Conservation (phyloP, 2,888 invertebrate species). For the Escarpia spicata region DNA sequence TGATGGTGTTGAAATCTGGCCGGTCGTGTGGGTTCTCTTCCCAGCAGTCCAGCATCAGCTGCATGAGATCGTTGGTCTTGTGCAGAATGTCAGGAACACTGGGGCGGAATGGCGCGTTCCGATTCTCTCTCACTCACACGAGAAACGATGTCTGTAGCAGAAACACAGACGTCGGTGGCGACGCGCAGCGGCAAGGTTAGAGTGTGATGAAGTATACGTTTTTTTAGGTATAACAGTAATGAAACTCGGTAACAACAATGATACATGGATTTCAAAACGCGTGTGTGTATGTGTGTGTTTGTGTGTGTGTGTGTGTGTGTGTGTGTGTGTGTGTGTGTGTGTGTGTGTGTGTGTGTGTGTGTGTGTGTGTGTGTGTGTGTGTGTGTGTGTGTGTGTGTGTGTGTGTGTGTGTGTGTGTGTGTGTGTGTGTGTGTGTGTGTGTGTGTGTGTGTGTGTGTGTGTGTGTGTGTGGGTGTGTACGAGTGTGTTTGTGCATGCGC, state of each 20-base stretch:
- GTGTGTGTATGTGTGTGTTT: not conserved
- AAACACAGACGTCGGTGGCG: not conserved
- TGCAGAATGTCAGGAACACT: not conserved
- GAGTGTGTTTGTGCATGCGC: no score
- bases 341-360: not conserved
- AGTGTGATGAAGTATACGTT: not conserved
- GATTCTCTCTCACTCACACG: constrained; percentile 28
- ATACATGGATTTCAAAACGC: not conserved
- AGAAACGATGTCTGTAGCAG: constrained; percentile 27
- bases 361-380: not conserved
- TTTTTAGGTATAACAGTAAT: not conserved
- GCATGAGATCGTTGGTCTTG: constrained; percentile 24
- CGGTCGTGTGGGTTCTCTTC: constrained; percentile 87
- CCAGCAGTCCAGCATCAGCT: constrained; percentile 88
- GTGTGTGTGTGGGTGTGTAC: no score
- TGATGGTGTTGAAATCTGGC: constrained; percentile 75
- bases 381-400: not conserved
- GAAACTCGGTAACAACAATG: not conserved
- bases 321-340: not conserved
- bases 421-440: not conserved
- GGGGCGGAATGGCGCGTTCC: constrained; percentile 33
- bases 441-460: not conserved
- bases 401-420: no score
- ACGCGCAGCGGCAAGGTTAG: not conserved
- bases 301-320: not conserved